Conservation (phyloP, 2,113 vertebrate species). For the Clarias macrocephalus region DNA sequence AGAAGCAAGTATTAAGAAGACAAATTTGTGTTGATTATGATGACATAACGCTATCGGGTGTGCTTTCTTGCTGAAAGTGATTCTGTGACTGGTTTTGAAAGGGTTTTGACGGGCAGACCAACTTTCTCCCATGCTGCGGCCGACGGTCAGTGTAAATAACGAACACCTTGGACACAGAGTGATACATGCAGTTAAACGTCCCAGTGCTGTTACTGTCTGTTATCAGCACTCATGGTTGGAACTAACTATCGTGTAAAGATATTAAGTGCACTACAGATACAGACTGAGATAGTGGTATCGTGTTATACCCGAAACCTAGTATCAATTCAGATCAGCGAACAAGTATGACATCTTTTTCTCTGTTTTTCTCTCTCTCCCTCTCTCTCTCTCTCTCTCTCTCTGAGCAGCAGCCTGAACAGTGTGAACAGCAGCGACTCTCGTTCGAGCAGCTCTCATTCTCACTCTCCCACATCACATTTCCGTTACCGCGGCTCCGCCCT, state of each 20-base stretch:
- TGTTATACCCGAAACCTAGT: neutral
- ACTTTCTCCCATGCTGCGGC: too few relatives aligned
- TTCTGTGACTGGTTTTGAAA: too few relatives aligned
- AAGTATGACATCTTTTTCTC: constrained; percentile 24
- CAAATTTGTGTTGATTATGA: too few relatives aligned
- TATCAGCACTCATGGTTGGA: too few relatives aligned
- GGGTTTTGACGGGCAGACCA: too few relatives aligned
- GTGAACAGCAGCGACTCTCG: constrained; percentile 96
- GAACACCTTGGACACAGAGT: too few relatives aligned
- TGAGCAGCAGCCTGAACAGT: constrained; percentile 91
- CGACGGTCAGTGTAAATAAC: too few relatives aligned
- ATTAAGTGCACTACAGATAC: neutral
- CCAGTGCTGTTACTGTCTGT: too few relatives aligned
- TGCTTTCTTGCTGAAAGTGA: too few relatives aligned
- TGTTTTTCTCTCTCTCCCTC: neutral
- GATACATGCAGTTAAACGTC: too few relatives aligned
- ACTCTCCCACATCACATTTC: constrained; percentile 92
- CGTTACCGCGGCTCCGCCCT: constrained; percentile 88
- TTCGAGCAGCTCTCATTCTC: constrained; percentile 90
- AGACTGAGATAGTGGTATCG: neutral
- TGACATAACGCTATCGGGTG: too few relatives aligned
- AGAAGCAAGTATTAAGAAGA: too few relatives aligned
- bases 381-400: constrained; percentile 33
- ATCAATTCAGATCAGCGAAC: neutral
- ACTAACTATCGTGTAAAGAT: neutral